phyloP scores from a whole-genome alignment of 2,888 invertebrate genomes.

The Metopia argyrocephala region DNA sequence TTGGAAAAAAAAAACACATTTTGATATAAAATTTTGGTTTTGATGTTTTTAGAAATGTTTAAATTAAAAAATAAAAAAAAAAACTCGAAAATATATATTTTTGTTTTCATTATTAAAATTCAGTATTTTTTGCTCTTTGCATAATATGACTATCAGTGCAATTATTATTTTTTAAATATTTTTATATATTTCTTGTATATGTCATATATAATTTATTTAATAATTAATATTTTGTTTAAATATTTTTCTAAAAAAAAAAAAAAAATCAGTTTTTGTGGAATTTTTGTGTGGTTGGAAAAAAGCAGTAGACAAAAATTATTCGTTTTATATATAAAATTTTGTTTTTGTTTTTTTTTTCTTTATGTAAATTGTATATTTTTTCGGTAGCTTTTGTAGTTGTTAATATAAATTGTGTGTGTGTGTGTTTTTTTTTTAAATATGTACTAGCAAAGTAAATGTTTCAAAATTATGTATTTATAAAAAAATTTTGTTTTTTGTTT shows the following conservation, averaged over 20 bases:
- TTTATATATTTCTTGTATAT: conserved; percentile 1
- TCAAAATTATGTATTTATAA: conserved; percentile 48
- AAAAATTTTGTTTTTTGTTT: conserved; percentile 36
- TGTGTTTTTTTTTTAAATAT: no score
- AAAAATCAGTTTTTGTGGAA: conserved; percentile 30
- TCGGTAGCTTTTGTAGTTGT: conserved; percentile 13
- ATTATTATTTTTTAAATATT: no score
- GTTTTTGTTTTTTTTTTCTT: conserved; percentile 21
- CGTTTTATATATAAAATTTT: neutral
- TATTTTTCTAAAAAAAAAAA: conserved; percentile 57
- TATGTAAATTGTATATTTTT: conserved; percentile 53
- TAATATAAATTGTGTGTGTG: conserved; percentile 51
- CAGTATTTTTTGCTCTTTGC: conserved; percentile 32
- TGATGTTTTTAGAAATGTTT: no score
- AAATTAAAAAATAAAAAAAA: neutral
- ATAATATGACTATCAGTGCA: conserved; percentile 64
- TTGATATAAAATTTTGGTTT: no score
- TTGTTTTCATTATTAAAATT: neutral
- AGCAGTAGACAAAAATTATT: conserved; percentile 56
- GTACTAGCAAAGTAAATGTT: conserved; percentile 48
- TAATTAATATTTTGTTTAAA: conserved; percentile 55
- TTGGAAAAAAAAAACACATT: no score
- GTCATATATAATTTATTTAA: neutral
- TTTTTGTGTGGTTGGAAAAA: conserved; percentile 52
- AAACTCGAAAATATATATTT: neutral